Base-by-base conservation (phyloP, 2,113 vertebrate genomes). In the Pachycephala philippinensis region DNA sequence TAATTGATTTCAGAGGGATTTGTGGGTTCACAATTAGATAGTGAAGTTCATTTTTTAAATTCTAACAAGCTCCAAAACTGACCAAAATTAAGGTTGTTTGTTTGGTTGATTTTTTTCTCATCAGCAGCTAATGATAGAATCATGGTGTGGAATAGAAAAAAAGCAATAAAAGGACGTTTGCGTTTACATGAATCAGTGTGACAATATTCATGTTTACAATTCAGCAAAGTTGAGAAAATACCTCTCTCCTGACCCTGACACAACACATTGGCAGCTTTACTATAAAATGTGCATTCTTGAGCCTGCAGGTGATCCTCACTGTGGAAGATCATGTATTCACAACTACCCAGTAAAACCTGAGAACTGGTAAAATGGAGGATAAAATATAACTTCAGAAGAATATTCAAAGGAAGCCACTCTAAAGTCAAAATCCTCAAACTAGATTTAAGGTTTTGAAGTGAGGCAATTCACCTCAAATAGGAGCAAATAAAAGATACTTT, bases 401-500 rank as follows among this genome's bases (percentile, higher is more conserved):
- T 94, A 97, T 86, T 96, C 87, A 97, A 95, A 97, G 82, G 63
- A 92, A 72, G 42, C 30, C 59, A 76, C 63, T 96, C 87, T 87
- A 69, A 85, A 96, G 89, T 92, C 57, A 94, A 95, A 96, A 89
- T 64, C 57, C 87, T 93, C 79, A 91, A 84, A 85, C 79, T 84
- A 90, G 52, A 60, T 94, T 93, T 95, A 79, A 90, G 94, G 68
- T 92, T 92, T 95, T 97, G 94, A 97, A 96, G 93, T 95, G 87
- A 88, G 65, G 87, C 89, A 96, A 95, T 97, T 96, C 96, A 95
- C 93, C 95, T 97, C 97, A 95, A 97, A 97, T 87, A 91, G 44
- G 82, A 96, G 91, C 93, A 97, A 97, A 97, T 96, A 97, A 97
- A 97, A 96, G 96, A 94, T 96, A 79, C 81, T 96, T 97, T 96